Evolutionary conservation across 2,888 invertebrate genomes (phyloP).

Genomic region (Drosophila mimica): DNA sequence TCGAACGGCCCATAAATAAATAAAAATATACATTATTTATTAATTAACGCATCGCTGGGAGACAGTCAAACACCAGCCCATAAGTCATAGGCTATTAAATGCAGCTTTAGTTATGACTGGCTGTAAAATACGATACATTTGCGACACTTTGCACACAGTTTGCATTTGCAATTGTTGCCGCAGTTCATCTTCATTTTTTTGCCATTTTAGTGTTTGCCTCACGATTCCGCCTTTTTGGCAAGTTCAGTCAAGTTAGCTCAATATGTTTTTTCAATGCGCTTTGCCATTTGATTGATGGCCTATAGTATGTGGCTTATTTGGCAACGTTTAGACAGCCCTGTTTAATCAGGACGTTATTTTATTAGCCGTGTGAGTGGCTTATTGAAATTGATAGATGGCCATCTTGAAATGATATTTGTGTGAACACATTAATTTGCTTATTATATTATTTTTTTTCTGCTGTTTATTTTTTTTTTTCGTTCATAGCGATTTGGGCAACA

Average conservation of each 20-base stretch:
- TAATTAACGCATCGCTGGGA: slow-evolving; percentile 75
- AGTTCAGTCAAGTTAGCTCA: slow-evolving; percentile 37
- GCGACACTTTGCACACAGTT: slow-evolving; percentile 32
- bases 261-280: slow-evolving; percentile 40
- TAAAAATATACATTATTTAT: slow-evolving; percentile 73
- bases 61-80: slow-evolving; percentile 13
- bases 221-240: neutral
- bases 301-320: slow-evolving; percentile 24
- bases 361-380: slow-evolving; percentile 41
- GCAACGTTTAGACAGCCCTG: slow-evolving; percentile 53
- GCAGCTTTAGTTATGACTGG: slow-evolving; percentile 35
- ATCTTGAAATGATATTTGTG: slow-evolving; percentile 19
- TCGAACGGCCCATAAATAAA: slow-evolving; percentile 76
- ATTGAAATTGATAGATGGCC: slow-evolving; percentile 67
- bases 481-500: slow-evolving; percentile 91
- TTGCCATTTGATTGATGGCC: slow-evolving; percentile 67
- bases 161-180: slow-evolving; percentile 32
- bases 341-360: slow-evolving; percentile 56
- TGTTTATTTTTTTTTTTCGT: neutral
- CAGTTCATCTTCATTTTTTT: slow-evolving; percentile 71
- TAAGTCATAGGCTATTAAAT: slow-evolving; percentile 50
- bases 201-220: slow-evolving; percentile 45
- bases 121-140: slow-evolving; percentile 18
- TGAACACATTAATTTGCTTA: slow-evolving; percentile 55
- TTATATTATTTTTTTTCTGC: slow-evolving; percentile 22